Base-by-base conservation (phyloP, 1,140 invertebrate genomes). In the Helicoverpa armigera region DNA sequence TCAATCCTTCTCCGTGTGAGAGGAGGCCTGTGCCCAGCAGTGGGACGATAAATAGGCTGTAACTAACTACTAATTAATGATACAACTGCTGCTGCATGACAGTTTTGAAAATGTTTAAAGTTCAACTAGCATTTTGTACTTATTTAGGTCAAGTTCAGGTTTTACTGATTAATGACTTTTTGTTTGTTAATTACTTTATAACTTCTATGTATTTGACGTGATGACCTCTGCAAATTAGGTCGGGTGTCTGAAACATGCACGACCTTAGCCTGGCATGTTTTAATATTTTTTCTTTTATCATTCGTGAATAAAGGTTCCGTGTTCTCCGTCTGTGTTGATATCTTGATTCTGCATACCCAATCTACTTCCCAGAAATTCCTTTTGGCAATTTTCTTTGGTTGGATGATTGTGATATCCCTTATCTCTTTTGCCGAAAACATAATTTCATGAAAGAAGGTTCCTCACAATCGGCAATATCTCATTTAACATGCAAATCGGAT, bases 361-460 rank as follows among this genome's bases (percentile, higher is more conserved):
- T 69, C 65, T 69, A 16, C 65, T 69, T 53, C 69, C 51, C 51
- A 13, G 63, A 48, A 65, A 53, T 72, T 72, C 35, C 69, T 72
- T 72, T 72, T 72, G 69, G 54, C 48, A 72, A 72, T 72, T 31
- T 16, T 54, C 18, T 29, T 50, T 51, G 51, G 23, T 72, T 53
- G 69, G 51, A 72, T 53, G 51, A 72, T 53, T 69, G 65, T 50
- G 65, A 69, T 69, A 69, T 69, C 43, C 50, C 65, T 29, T 51
- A 53, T 72, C 69, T 18, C 50, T 54, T 51, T 29, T 54, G 50
- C 12, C 23, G 50, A 72, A 72, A 54, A n/a, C 48, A 72, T 72
- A 72, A 72, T 54, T 54, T 72, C 31, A 72, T 29, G 69, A 10
- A 72, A 54, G 23, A 72, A 50, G 69, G 31, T 72, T 72, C 54